These are phyloP conservation scores for Danio jaintianensis DNA, from an alignment of 2,797 vertebrate species.

Conservation along the genomic window DNA sequence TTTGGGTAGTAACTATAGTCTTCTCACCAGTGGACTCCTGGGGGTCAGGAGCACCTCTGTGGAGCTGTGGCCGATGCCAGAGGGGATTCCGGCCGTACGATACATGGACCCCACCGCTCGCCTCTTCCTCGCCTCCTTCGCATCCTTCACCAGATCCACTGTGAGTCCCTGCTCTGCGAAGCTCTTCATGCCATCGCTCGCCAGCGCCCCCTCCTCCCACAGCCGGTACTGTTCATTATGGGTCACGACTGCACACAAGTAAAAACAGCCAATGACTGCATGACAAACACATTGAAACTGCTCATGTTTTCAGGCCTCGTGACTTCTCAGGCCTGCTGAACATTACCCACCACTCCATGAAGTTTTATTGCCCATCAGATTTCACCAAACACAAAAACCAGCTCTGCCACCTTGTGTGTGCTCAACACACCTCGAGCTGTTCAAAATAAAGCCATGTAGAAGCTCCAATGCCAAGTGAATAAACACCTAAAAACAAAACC, in stretches of 20 bases:
- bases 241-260: constrained; percentile 74
- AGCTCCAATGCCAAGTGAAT: background rate
- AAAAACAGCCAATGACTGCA: background rate
- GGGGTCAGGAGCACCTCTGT: constrained; percentile 79
- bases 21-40: constrained; percentile 77
- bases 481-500: constrained; percentile 8
- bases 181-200: constrained; percentile 78
- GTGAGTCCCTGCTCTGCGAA: constrained; percentile 82
- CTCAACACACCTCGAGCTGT: background rate
- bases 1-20: background rate
- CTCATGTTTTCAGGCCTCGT: background rate
- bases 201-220: constrained; percentile 77
- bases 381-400: constrained; percentile 8
- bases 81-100: constrained; percentile 79
- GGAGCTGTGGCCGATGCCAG: constrained; percentile 83
- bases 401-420: background rate
- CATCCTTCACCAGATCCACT: constrained; percentile 79
- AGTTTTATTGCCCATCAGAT: constrained; percentile 12
- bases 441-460: constrained; percentile 5
- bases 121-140: constrained; percentile 78
- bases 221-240: constrained; percentile 80
- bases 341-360: constrained; percentile 2
- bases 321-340: constrained; percentile 22
- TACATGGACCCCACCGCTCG: constrained; percentile 77
- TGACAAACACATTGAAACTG: background rate